Percentiles rank a stretch among this genome's conserved stretches.
Conservation (phyloP, 2,888 invertebrate genomes). For the Idaea straminata region DNA sequence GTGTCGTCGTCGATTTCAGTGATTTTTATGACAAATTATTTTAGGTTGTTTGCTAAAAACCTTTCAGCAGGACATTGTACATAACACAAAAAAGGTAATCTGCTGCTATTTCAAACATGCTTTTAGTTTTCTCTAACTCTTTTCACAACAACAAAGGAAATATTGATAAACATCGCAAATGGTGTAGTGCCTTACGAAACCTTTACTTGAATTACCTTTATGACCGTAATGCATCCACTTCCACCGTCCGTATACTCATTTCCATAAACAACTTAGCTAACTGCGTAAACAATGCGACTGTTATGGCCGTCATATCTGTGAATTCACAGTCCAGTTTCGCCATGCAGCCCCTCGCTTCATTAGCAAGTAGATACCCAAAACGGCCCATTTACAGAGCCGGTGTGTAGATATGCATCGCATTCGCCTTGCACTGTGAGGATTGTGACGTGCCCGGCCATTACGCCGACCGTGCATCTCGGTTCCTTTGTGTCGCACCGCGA, state of each 20-base stretch:
- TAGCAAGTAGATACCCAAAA: conserved; percentile 78
- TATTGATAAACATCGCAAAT: neutral
- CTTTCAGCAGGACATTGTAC: neutral
- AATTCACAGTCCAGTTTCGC: conserved; percentile 68
- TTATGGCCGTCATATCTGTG: conserved; percentile 66
- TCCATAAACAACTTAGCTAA: conserved; percentile 55
- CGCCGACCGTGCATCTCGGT: conserved; percentile 69
- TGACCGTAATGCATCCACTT: conserved; percentile 29
- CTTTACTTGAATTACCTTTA: conserved; percentile 23
- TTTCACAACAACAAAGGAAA: neutral
- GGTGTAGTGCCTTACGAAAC: conserved; percentile 19
- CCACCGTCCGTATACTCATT: conserved; percentile 32
- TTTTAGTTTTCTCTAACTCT: neutral
- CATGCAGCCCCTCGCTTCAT: conserved; percentile 66
- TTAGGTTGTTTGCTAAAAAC: neutral
- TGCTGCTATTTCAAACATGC: neutral
- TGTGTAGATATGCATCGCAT: conserved; percentile 74
- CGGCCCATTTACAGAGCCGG: conserved; percentile 74
- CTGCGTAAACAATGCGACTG: conserved; percentile 56
- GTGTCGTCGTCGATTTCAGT: neutral
- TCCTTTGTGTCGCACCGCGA: conserved; percentile 73
- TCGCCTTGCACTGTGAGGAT: conserved; percentile 61
- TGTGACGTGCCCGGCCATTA: conserved; percentile 74
- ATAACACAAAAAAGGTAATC: neutral
- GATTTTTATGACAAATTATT: neutral